phyloP scores from a whole-genome alignment of 2,797 vertebrate genomes.

The Chiroxiphia lanceolata region DNA sequence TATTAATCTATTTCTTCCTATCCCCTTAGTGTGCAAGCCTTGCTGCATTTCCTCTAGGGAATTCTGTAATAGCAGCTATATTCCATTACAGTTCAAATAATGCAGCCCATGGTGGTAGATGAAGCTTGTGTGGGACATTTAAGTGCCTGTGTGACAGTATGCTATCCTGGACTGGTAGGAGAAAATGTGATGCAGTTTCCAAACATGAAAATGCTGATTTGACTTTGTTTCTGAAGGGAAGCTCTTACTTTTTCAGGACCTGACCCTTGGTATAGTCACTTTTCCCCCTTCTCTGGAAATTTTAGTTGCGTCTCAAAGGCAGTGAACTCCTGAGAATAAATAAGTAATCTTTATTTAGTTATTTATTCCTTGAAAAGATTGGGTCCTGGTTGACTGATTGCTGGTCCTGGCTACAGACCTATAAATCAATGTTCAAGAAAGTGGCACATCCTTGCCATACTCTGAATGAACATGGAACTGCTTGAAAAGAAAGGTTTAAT shows the following conservation, averaged over 20 bases:
- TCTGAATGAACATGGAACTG: not conserved
- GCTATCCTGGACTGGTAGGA: not conserved
- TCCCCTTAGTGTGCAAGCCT: not conserved
- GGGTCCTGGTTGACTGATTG: not conserved
- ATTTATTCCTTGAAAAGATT: not conserved
- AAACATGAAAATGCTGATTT: not conserved
- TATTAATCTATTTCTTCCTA: constrained; percentile 31
- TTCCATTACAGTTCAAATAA: constrained; percentile 22
- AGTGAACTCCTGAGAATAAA: not conserved
- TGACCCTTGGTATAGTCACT: not conserved
- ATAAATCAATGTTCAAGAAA: not conserved
- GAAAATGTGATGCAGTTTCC: not conserved
- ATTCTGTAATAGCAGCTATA: not conserved
- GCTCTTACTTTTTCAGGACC: not conserved
- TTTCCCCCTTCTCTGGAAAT: not conserved
- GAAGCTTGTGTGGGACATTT: not conserved
- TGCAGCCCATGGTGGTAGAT: not conserved
- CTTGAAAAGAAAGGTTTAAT: not conserved
- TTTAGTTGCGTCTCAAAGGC: not conserved
- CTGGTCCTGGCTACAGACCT: not conserved
- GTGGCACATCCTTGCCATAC: not conserved
- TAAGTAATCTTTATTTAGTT: not conserved
- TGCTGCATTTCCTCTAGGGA: not conserved
- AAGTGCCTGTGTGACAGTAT: not conserved
- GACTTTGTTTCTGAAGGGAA: not conserved